A percentile compares a stretch with the other conserved stretches of the same genome.
These are phyloP conservation scores for Ailuropoda melanoleuca DNA, from an alignment of 2,113 vertebrate species.

Conservation along the genomic window DNA sequence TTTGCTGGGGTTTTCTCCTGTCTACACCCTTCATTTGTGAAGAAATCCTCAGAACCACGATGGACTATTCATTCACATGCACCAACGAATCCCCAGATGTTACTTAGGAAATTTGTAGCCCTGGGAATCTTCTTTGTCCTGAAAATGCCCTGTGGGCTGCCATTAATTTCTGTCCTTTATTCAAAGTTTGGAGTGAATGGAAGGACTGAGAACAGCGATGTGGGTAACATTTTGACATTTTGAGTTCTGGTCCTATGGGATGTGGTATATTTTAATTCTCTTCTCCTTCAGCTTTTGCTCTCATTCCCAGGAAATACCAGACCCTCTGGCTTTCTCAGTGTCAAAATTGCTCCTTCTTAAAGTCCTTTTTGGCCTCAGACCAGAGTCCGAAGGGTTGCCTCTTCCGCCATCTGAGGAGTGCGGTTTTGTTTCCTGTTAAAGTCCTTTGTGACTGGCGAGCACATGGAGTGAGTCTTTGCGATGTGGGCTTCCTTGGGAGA, in stretches of 20 bases:
- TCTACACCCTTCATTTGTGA: slow-evolving; percentile 69
- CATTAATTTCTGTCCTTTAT: background rate
- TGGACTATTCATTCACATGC: slow-evolving; percentile 51
- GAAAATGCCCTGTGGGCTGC: background rate
- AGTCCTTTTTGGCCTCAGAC: background rate
- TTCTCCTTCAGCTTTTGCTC: background rate
- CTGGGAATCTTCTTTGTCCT: slow-evolving; percentile 36
- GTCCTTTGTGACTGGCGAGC: background rate
- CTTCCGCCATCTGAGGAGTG: background rate
- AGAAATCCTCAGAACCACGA: slow-evolving; percentile 68
- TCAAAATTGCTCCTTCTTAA: background rate
- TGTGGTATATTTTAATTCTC: background rate
- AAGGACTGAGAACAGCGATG: background rate
- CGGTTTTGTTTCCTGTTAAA: background rate
- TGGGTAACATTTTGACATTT: background rate
- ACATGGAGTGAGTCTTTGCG: background rate
- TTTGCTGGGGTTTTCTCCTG: slow-evolving; percentile 42
- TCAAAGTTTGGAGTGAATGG: background rate
- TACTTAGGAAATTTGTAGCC: background rate
- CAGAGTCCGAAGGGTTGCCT: background rate
- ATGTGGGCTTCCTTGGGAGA: background rate
- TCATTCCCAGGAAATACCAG: background rate
- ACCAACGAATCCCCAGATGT: slow-evolving; percentile 11
- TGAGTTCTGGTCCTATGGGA: background rate
- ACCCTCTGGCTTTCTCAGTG: background rate